phyloP scores from a whole-genome alignment of 1,140 invertebrate genomes.

The Temnothorax longispinosus region DNA sequence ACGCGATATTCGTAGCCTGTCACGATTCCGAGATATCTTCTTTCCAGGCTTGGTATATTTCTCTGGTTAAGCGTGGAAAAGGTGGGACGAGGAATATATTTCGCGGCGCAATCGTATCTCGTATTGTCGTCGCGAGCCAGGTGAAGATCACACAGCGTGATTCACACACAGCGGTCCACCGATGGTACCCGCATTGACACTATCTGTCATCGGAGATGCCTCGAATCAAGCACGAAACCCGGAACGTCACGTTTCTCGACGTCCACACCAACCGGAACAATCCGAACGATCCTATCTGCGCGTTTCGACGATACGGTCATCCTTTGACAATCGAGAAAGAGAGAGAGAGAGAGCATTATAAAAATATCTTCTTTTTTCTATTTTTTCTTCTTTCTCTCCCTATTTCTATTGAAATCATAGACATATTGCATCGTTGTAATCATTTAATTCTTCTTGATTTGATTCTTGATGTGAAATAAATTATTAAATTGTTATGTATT shows the following conservation, averaged over 20 bases:
- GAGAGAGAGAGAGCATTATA: background rate
- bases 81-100: slow-evolving; percentile 17
- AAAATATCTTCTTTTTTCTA: background rate
- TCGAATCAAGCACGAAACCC: slow-evolving; percentile 51
- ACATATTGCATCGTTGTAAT: background rate
- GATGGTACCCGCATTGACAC: slow-evolving; percentile 73
- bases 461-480: background rate
- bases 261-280: slow-evolving; percentile 21
- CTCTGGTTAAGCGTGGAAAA: background rate
- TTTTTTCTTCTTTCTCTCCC: background rate
- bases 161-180: slow-evolving; percentile 46
- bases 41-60: background rate
- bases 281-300: slow-evolving; percentile 63
- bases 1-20: background rate
- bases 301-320: slow-evolving; percentile 42
- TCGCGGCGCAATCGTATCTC: slow-evolving; percentile 1
- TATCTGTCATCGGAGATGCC: slow-evolving; percentile 75
- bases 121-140: slow-evolving; percentile 29
- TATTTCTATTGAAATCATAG: background rate
- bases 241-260: slow-evolving; percentile 46
- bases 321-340: background rate
- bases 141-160: slow-evolving; percentile 59
- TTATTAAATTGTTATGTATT: background rate
- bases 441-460: background rate
- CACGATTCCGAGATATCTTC: background rate